Evolutionary conservation across 1,140 invertebrate genomes (phyloP).

Genomic region (Doryteuthis pealeii): DNA sequence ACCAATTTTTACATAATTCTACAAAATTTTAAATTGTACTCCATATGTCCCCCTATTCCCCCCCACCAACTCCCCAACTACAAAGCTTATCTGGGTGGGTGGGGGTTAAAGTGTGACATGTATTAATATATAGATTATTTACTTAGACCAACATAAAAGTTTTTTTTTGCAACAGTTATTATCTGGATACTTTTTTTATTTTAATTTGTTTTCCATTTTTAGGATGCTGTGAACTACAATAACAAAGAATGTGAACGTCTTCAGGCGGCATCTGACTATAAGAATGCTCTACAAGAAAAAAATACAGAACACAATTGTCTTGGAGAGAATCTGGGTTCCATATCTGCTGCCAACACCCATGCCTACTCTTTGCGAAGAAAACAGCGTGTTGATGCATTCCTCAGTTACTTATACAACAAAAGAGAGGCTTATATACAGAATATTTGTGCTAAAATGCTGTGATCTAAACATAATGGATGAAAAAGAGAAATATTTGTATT

Average conservation of each 20-base stretch:
- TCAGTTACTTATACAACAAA: conserved; percentile 36
- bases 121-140: neutral
- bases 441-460: neutral
- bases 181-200: neutral
- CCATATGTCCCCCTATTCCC: neutral
- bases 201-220: conserved; percentile 19
- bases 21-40: too few relatives aligned
- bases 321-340: neutral
- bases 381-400: conserved; percentile 38
- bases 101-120: neutral
- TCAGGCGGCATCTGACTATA: conserved; percentile 39
- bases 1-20: too few relatives aligned
- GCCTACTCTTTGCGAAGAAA: conserved; percentile 34
- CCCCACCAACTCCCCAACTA: neutral
- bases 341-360: neutral
- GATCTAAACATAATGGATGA: too few relatives aligned
- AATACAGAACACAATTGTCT: neutral
- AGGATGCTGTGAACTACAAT: conserved; percentile 44
- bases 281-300: conserved; percentile 29
- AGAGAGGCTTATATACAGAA: conserved; percentile 17
- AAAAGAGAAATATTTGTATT: too few relatives aligned
- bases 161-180: neutral
- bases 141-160: neutral
- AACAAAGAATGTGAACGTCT: conserved; percentile 31
- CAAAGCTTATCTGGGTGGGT: neutral